A percentile compares a stretch with the other conserved stretches of the same genome.
These are phyloP conservation scores for Myotis findleyi DNA, from an alignment of 2,797 vertebrate species.

Conservation along the genomic window DNA sequence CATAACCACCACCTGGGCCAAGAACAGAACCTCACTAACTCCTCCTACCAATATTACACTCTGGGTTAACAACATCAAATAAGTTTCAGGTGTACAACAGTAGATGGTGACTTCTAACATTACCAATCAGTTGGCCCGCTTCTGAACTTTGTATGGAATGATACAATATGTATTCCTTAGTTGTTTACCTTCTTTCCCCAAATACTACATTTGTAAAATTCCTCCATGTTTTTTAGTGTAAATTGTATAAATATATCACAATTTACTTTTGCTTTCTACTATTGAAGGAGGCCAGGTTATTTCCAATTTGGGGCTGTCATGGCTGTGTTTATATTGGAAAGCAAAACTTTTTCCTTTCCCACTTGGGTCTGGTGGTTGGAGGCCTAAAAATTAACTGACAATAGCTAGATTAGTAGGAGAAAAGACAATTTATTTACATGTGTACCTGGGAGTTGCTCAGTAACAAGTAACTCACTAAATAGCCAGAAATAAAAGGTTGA, in stretches of 20 bases:
- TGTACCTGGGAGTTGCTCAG: too few species aligned
- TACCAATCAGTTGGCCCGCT: background rate
- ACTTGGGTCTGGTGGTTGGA: background rate
- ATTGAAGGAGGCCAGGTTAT: background rate
- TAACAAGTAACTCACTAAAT: too few species aligned
- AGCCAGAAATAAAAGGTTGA: too few species aligned
- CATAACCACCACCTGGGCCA: background rate
- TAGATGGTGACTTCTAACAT: background rate
- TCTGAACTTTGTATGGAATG: background rate
- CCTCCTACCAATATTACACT: background rate
- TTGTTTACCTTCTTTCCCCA: background rate
- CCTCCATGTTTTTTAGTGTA: background rate
- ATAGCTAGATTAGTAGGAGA: too few species aligned
- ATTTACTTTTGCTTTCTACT: background rate
- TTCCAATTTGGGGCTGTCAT: background rate
- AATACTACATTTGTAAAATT: constrained; percentile 33
- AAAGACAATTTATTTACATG: too few species aligned
- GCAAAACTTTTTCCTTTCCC: background rate
- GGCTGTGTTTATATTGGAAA: background rate
- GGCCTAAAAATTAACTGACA: too few species aligned
- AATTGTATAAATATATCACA: background rate
- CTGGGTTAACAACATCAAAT: background rate
- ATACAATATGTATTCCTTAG: background rate
- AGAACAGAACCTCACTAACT: background rate
- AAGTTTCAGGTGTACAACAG: background rate